Base-by-base conservation (phyloP, 2,113 vertebrate species). In the Cephalopterus ornatus region DNA sequence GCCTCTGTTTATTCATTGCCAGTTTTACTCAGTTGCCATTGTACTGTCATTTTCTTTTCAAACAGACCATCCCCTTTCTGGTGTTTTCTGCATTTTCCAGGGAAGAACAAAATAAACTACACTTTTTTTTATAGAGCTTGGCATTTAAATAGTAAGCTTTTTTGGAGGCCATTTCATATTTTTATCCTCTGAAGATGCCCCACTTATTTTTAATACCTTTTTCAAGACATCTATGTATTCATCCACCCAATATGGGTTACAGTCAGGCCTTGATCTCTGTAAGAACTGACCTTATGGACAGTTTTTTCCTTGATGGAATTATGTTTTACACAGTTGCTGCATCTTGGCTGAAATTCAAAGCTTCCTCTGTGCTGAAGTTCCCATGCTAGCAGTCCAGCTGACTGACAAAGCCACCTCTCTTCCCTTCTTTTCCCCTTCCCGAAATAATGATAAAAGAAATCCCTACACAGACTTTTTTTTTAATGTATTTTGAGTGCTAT, bases 381-480 rank as follows among this genome's bases (percentile, higher is more conserved):
- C 79, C 26, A 3, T 0, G 0, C 32, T n/a, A 1, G 32, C 28
- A 19, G 37, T 49, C 33, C 82, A 66, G 79, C 79, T 89, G 89
- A 49, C 61, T n/a, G 67, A 37, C 56, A 46, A 13, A 53, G 6
- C 16, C 55, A 3, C 14, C 39, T 52, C 84, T 66, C 19, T 4
- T 52, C 11, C 6, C 56, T 72, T 6, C 42, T 22, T 35, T n/a
- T 67, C 44, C 18, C 46, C n/a, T 75, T 46, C 47, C 35, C 28
- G 19, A 65, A 76, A 28, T 14, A 39, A 11, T 5, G 23, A 7
- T 9, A 56, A 7, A 30, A 71, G 14, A 61, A 81, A 61, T 41
- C 16, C 52, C 67, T 47, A 2, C 11, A 0, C 5, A 6, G 0
- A 0, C 26, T 27, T 2, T 11, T 41, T 19, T 55, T 23, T 5